Base-by-base conservation (phyloP, 2,888 invertebrate genomes). In the Phyto melanocephala region DNA sequence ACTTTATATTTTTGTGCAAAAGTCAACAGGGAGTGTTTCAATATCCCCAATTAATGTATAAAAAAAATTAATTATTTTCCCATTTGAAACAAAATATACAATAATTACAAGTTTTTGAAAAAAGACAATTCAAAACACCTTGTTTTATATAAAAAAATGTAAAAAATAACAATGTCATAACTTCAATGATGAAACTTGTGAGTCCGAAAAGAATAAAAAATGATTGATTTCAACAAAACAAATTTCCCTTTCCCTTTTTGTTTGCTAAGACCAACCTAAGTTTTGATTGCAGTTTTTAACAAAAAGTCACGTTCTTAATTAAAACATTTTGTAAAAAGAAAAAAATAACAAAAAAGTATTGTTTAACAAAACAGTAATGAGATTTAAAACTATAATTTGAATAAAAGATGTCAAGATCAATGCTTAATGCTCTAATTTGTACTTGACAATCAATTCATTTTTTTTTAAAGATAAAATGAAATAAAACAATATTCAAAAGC, bases 291-390 rank as follows among this genome's bases (percentile, higher is more conserved):
- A 28, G 56, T 37, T 63, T 74, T 52, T 0, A 24, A 40, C 56
- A 52, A 33, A 78, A 77, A 78, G 81, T 78, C 81, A 81, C 81
- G 81, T 81, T 74, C 24, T 63, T 6, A 11, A 50, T 15, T 45
- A 56, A 50, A 72, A 17, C 42, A 4, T 45, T 40, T 11, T 42
- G 3, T 47, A 20, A 20, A 42, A 42, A 47, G 1, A 60, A 52
- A 42, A 63, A 11, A 71, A 58, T 10, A 47, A 56, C 1, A 56
- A 50, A 15, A 56, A 28, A 33, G 2, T 1, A 42, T 8, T 33
- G 28, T 7, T 33, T 8, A 52, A 22, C 2, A 40, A 45, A 52
- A 70, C 7, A 56, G 15, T 35, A 54, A n/a, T n/a, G n/a, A n/a
- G 11, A 56, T 65, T 52, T 11, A 40, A 50, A 50, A 50, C 0